These are phyloP conservation scores for Setophaga petechia DNA, from an alignment of 2,113 vertebrate species.

Conservation along the genomic window DNA sequence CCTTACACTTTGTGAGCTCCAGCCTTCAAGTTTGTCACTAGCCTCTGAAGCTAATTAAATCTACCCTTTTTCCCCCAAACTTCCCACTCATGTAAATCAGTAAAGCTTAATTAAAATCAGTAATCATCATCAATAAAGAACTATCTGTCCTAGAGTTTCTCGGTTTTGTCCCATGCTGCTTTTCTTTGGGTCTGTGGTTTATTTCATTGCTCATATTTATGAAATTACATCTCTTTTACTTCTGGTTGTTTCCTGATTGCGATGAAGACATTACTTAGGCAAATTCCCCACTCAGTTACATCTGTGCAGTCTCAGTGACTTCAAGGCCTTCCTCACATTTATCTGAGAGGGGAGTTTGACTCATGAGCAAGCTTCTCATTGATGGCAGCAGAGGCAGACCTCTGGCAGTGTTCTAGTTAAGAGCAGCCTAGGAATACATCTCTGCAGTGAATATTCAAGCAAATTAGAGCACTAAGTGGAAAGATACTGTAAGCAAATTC, in stretches of 20 bases:
- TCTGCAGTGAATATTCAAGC: slow-evolving; percentile 20
- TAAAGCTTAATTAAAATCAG: neutral
- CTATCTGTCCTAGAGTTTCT: neutral
- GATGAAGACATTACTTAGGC: neutral
- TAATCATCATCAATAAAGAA: neutral
- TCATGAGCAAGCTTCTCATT: neutral
- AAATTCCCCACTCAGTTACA: neutral
- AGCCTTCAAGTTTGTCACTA: neutral
- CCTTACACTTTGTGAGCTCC: neutral
- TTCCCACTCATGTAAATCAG: neutral
- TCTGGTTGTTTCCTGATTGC: neutral
- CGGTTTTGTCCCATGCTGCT: neutral
- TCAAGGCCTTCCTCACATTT: neutral
- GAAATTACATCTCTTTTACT: neutral
- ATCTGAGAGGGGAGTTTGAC: neutral
- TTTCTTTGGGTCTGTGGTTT: neutral
- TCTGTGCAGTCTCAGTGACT: neutral
- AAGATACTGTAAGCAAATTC: neutral
- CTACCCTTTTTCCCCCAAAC: neutral
- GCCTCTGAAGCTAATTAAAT: neutral
- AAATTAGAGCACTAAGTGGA: slow-evolving; percentile 40
- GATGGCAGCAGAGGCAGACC: slow-evolving; percentile 23
- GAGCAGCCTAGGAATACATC: slow-evolving; percentile 6
- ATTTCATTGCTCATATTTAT: neutral
- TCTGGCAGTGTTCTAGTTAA: slow-evolving; percentile 52